Evolutionary conservation across 2,888 invertebrate species (phyloP).

Genomic region (Poecilobothrus nobilitatus): DNA sequence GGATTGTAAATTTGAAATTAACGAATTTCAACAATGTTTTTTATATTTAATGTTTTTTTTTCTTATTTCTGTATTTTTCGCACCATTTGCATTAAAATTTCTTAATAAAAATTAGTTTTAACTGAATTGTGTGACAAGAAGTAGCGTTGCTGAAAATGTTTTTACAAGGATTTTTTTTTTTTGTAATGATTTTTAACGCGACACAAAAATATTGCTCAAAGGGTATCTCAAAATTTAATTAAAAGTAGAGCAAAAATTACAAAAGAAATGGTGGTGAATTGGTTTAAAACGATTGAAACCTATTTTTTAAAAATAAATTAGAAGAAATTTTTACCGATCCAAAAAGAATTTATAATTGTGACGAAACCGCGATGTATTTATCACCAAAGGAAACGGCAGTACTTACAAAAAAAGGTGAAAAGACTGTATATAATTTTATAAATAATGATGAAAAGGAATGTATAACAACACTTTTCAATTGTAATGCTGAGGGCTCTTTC

Average conservation of each 20-base stretch:
- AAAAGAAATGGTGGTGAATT: conserved; percentile 28
- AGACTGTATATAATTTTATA: not conserved
- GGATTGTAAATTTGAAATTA: too few relatives aligned
- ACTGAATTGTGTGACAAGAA: too few relatives aligned
- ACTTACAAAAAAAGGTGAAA: conserved; percentile 21
- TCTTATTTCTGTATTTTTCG: too few relatives aligned
- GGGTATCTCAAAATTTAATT: conserved; percentile 31
- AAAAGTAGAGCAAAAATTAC: conserved; percentile 27
- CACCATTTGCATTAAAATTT: too few relatives aligned
- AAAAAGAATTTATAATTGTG: conserved; percentile 32
- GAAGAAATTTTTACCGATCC: conserved; percentile 27
- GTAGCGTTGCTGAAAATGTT: too few relatives aligned
- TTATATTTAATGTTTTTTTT: too few relatives aligned
- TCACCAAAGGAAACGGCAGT: conserved; percentile 33
- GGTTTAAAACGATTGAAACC: conserved; percentile 29
- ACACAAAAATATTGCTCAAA: conserved; percentile 29
- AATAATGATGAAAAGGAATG: conserved; percentile 10
- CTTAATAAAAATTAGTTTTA: too few relatives aligned
- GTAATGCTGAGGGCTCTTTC: not conserved
- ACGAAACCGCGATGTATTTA: conserved; percentile 37
- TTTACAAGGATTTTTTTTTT: too few relatives aligned
- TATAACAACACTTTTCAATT: conserved; percentile 5
- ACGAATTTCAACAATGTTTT: too few relatives aligned
- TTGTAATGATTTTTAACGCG: conserved; percentile 31
- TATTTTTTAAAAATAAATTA: conserved; percentile 27